Conservation (phyloP, 1,140 invertebrate species). For the Drepana arcuata region DNA sequence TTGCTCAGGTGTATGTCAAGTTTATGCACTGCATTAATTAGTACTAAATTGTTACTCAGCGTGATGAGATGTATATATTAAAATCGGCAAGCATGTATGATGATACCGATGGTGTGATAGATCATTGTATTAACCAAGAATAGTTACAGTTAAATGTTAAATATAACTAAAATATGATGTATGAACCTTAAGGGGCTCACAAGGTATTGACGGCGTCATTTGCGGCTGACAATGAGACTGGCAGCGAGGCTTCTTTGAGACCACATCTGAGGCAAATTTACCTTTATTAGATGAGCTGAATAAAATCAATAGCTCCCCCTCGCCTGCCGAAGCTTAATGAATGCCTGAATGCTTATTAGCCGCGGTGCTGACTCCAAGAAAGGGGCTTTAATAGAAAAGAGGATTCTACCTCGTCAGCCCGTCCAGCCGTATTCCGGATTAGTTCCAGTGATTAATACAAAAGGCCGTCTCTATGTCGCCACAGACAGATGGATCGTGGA, state of each 20-base stretch:
- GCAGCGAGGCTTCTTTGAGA: constrained; percentile 28
- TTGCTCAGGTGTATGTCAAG: too few species aligned
- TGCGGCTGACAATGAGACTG: constrained; percentile 29
- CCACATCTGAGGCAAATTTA: constrained; percentile 31
- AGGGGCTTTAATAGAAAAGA: constrained; percentile 41
- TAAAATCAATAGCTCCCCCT: constrained; percentile 45
- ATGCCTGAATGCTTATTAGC: constrained; percentile 53
- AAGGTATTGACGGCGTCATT: too few species aligned
- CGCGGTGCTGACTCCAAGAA: constrained; percentile 33
- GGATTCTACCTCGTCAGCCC: constrained; percentile 40
- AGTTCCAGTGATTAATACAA: constrained; percentile 27
- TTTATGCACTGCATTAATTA: too few species aligned
- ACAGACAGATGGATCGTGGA: constrained; percentile 9
- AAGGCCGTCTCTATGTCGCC: constrained; percentile 8
- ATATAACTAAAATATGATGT: too few species aligned
- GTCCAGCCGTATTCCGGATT: constrained; percentile 35
- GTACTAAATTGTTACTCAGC: too few species aligned
- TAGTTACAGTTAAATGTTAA: too few species aligned
- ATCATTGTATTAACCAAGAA: too few species aligned
- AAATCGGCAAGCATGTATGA: too few species aligned
- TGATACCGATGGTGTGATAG: too few species aligned
- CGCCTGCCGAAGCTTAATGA: constrained; percentile 40
- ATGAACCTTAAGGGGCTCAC: too few species aligned
- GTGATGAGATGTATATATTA: too few species aligned
- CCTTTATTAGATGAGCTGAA: constrained; percentile 44